These are phyloP conservation scores for Prinia subflava DNA, from an alignment of 2,113 vertebrate genomes.

Conservation along the genomic window DNA sequence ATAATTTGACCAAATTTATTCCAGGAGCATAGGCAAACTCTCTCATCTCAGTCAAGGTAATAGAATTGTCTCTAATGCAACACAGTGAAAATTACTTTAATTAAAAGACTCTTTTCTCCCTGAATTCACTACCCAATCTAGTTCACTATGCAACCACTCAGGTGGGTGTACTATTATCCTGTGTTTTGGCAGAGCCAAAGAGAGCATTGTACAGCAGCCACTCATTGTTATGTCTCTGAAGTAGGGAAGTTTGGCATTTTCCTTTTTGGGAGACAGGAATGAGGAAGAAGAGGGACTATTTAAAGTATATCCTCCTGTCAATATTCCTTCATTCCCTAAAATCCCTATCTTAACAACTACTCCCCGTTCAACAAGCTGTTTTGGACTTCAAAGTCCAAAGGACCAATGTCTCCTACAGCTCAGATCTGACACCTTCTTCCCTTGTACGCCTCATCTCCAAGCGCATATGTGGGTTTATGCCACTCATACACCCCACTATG, in stretches of 20 bases:
- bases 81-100: not conserved
- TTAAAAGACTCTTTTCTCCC: not conserved
- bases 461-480: not conserved
- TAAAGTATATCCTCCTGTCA: not conserved
- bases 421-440: not conserved
- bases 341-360: not conserved
- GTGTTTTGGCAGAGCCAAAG: not conserved
- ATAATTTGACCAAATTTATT: not conserved
- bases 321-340: not conserved
- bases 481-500: not conserved
- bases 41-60: not conserved
- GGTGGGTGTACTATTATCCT: not conserved
- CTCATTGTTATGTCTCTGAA: not conserved
- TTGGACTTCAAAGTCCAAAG: not conserved
- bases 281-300: not conserved
- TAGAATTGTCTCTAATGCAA: not conserved
- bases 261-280: not conserved
- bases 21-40: not conserved
- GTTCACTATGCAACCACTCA: not conserved
- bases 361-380: not conserved
- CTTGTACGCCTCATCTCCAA: not conserved
- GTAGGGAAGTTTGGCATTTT: not conserved
- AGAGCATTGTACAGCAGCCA: not conserved
- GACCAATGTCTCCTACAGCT: not conserved
- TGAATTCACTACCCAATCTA: not conserved